Conservation (phyloP, 1,140 invertebrate genomes). For the Cotesia chilonis region DNA sequence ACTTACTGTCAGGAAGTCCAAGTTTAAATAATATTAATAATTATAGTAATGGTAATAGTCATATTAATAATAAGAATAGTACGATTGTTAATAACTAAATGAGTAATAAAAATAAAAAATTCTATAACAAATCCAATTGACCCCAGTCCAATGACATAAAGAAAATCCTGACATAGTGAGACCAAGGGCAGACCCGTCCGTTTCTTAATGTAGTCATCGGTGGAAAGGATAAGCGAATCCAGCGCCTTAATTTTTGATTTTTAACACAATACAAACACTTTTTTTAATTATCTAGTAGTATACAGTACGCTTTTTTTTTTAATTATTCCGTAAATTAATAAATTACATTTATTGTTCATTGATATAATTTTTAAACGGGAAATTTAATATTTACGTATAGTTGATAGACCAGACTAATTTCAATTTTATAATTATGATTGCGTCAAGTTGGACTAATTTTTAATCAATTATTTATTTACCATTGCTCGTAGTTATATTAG, state of each 20-base stretch:
- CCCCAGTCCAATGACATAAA: slow-evolving; percentile 7
- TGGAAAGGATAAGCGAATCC: slow-evolving; percentile 8
- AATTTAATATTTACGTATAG: too few relatives aligned
- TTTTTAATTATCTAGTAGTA: background rate
- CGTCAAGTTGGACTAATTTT: too few relatives aligned
- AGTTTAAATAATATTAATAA: background rate
- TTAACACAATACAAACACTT: slow-evolving; percentile 20
- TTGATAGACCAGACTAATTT: too few relatives aligned
- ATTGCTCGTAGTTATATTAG: too few relatives aligned
- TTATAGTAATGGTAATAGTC: background rate
- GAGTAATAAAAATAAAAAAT: background rate
- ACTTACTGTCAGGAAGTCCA: too few relatives aligned
- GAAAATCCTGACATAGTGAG: slow-evolving; percentile 2
- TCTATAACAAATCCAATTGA: background rate
- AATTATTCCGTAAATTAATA: too few relatives aligned
- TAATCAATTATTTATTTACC: too few relatives aligned
- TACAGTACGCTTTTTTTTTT: too few relatives aligned
- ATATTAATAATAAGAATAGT: background rate
- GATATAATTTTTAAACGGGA: too few relatives aligned
- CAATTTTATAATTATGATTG: too few relatives aligned
- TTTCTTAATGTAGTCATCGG: slow-evolving; percentile 5
- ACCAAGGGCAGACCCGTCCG: background rate
- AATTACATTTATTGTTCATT: too few relatives aligned
- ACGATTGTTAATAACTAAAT: background rate
- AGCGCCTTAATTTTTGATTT: slow-evolving; percentile 9